phyloP scores from a whole-genome alignment of 2,888 invertebrate species.

The Ennomos erosarius region DNA sequence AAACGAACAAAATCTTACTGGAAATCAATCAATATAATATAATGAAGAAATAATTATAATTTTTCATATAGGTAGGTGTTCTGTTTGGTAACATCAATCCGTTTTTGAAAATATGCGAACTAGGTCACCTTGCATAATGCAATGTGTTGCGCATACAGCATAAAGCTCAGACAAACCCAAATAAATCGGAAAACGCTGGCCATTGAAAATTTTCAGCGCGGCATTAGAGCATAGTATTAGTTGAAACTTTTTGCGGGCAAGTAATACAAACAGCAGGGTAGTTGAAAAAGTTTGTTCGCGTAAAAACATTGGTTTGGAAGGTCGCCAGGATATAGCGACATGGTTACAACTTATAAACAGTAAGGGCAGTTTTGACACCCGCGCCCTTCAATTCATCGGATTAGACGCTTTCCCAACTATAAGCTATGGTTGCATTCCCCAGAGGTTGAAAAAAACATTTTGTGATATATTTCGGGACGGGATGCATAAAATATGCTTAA shows the following conservation, averaged over 20 bases:
- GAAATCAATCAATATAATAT: no score
- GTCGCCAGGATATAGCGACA: conserved; percentile 47
- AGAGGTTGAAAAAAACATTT: no score
- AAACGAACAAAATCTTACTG: no score
- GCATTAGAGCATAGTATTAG: conserved; percentile 47
- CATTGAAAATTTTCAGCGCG: conserved; percentile 38
- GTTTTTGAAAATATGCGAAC: conserved; percentile 9
- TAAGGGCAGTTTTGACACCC: neutral
- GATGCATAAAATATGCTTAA: no score
- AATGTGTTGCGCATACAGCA: conserved; percentile 35
- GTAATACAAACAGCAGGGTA: conserved; percentile 49
- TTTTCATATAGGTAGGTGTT: no score
- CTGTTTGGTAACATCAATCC: neutral
- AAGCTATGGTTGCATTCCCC: no score
- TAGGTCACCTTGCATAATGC: conserved; percentile 36
- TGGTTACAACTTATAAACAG: conserved; percentile 18
- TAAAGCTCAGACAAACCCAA: conserved; percentile 35
- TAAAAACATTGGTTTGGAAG: conserved; percentile 61
- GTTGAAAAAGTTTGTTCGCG: conserved; percentile 54
- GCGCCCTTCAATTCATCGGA: no score
- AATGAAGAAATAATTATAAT: no score
- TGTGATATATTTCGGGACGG: no score
- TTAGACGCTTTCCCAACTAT: no score
- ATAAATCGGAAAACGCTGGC: conserved; percentile 35
- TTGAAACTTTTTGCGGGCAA: conserved; percentile 52